These are phyloP conservation scores for Eurystomus glaucurus DNA, from an alignment of 2,797 vertebrate genomes.

Conservation along the genomic window DNA sequence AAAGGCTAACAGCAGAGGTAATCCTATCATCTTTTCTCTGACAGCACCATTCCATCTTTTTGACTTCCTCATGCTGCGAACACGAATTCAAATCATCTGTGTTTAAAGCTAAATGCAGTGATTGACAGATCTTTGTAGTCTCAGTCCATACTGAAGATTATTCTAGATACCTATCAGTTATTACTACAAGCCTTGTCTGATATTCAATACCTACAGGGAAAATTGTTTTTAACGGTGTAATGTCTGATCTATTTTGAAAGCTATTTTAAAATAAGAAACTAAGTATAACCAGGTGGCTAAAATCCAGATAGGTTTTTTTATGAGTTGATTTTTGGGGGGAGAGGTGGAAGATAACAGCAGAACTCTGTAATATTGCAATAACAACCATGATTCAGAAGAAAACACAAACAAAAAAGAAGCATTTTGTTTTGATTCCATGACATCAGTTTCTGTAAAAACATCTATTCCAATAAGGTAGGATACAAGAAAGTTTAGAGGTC, in stretches of 20 bases:
- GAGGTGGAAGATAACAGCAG: conserved; percentile 37
- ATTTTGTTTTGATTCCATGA: conserved; percentile 35
- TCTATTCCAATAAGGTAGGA: neutral
- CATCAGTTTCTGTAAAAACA: conserved; percentile 18
- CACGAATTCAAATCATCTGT: conserved; percentile 87
- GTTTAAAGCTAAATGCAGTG: conserved; percentile 84
- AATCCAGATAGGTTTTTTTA: conserved; percentile 75
- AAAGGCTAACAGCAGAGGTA: conserved; percentile 84
- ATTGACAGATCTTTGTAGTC: conserved; percentile 86
- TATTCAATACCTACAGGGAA: conserved; percentile 86
- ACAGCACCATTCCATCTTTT: conserved; percentile 82
- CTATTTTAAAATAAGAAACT: conserved; percentile 85
- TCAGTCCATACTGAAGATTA: conserved; percentile 82
- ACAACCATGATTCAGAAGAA: conserved; percentile 15
- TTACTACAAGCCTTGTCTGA: conserved; percentile 86
- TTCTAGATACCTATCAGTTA: conserved; percentile 88
- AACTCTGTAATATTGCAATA: conserved; percentile 26
- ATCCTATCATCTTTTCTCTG: conserved; percentile 85
- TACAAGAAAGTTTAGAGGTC: neutral
- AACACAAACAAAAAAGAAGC: neutral
- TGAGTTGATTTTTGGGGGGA: neutral
- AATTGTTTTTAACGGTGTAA: conserved; percentile 86
- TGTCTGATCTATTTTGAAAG: conserved; percentile 85
- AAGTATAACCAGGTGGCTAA: conserved; percentile 86
- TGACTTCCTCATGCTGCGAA: conserved; percentile 85